These are phyloP conservation scores for Talpa occidentalis DNA, from an alignment of 2,113 vertebrate species.

Conservation along the genomic window DNA sequence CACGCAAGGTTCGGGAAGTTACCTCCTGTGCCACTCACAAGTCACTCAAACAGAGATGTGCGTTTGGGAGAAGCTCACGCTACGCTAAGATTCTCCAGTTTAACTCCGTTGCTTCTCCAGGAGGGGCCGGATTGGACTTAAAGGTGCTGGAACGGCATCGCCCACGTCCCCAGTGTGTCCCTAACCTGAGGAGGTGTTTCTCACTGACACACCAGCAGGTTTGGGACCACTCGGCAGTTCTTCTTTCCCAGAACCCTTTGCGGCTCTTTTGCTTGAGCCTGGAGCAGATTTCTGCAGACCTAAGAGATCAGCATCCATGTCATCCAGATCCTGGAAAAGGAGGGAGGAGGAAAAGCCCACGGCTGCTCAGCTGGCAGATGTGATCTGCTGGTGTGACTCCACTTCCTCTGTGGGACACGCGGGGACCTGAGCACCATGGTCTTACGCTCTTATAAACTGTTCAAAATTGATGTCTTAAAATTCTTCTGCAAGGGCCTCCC, in stretches of 20 bases:
- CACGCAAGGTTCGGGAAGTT: neutral
- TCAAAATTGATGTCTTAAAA: neutral
- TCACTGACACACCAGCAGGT: conserved; percentile 8
- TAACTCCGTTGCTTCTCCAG: neutral
- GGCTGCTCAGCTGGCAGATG: neutral
- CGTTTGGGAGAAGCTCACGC: too few relatives aligned
- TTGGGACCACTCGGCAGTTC: neutral
- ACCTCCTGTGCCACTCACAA: neutral
- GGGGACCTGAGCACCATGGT: neutral
- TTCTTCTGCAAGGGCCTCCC: too few relatives aligned
- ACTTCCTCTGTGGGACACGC: rapidly evolving
- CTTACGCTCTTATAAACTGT: neutral
- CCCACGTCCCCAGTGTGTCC: neutral
- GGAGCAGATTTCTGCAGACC: conserved; percentile 83
- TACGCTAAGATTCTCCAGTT: neutral
- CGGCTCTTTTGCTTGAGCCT: conserved; percentile 73
- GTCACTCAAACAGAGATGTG: neutral
- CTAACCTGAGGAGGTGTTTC: neutral
- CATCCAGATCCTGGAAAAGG: conserved; percentile 88
- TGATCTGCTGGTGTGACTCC: neutral
- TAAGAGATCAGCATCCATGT: conserved; percentile 91
- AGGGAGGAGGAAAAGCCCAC: neutral
- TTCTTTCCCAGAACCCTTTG: conserved; percentile 73
- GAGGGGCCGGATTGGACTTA: neutral
- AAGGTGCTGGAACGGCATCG: neutral